Conservation (phyloP, 2,888 invertebrate species). For the Dynastes hyllus region DNA sequence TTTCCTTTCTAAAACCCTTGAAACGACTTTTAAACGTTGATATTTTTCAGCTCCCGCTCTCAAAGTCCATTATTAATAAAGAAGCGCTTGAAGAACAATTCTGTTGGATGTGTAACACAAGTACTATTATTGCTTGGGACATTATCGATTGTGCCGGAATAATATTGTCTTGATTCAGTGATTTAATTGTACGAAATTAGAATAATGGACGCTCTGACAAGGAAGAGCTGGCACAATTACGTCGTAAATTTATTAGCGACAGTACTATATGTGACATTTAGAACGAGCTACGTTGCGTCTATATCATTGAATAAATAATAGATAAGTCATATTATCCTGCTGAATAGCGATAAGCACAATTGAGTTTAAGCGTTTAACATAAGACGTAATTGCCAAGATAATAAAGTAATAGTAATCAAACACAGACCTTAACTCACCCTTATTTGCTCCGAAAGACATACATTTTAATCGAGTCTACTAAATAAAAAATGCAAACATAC, state of each 20-base stretch:
- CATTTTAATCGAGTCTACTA: no score
- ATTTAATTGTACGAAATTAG: slow-evolving; percentile 44
- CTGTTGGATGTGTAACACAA: slow-evolving; percentile 19
- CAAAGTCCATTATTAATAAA: slow-evolving; percentile 4
- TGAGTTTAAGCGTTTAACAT: background rate
- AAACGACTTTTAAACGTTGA: no score
- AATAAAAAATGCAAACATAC: no score
- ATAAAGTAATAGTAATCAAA: no score
- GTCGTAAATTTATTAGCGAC: slow-evolving; percentile 34
- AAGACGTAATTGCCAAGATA: no score
- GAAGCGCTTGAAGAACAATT: background rate
- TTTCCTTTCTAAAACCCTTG: no score
- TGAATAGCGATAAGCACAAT: background rate
- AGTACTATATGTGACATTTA: slow-evolving; percentile 9
- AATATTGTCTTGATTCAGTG: slow-evolving; percentile 45
- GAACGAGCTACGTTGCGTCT: slow-evolving; percentile 5
- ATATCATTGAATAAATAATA: slow-evolving; percentile 18
- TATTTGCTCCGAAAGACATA: no score
- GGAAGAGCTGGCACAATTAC: slow-evolving; percentile 31
- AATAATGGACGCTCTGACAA: slow-evolving; percentile 36
- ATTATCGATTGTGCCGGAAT: slow-evolving; percentile 28
- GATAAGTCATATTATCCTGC: background rate
- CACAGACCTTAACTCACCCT: background rate
- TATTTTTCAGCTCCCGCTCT: no score
- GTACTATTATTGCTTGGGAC: slow-evolving; percentile 15